phyloP scores from a whole-genome alignment of 1,140 invertebrate species.

The Thalassaphorura encarpata region DNA sequence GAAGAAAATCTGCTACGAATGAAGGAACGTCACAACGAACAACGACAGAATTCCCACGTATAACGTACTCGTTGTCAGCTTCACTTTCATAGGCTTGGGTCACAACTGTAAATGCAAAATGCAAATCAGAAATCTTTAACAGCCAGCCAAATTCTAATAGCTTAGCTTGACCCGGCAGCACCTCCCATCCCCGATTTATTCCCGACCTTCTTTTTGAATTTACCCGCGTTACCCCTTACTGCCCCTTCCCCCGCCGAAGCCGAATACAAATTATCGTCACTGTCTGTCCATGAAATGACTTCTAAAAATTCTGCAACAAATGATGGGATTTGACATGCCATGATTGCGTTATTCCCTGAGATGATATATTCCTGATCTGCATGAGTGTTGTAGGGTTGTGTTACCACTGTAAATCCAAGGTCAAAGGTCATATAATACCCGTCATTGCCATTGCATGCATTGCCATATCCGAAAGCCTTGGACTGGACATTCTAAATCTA shows the following conservation, averaged over 20 bases:
- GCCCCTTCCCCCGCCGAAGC: not conserved
- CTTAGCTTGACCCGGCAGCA: not conserved
- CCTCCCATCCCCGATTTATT: not conserved
- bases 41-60: too few species aligned
- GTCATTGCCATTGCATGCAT: too few species aligned
- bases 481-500: not conserved
- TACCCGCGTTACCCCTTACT: not conserved
- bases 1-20: too few species aligned
- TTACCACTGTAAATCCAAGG: conserved; percentile 55
- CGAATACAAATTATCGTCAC: conserved; percentile 33
- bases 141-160: not conserved
- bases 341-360: conserved; percentile 75
- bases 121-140: too few species aligned
- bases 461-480: not conserved
- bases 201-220: not conserved
- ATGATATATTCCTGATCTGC: conserved; percentile 86
- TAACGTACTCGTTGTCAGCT: too few species aligned
- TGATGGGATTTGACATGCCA: conserved; percentile 84
- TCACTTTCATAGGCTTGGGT: too few species aligned
- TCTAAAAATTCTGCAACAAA: conserved; percentile 86
- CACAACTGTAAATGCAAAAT: conserved; percentile 8
- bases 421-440: too few species aligned
- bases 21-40: too few species aligned
- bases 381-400: conserved; percentile 74
- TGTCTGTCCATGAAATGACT: conserved; percentile 78